Base-by-base conservation (phyloP, 2,797 vertebrate species). In the Scyliorhinus canicula region DNA sequence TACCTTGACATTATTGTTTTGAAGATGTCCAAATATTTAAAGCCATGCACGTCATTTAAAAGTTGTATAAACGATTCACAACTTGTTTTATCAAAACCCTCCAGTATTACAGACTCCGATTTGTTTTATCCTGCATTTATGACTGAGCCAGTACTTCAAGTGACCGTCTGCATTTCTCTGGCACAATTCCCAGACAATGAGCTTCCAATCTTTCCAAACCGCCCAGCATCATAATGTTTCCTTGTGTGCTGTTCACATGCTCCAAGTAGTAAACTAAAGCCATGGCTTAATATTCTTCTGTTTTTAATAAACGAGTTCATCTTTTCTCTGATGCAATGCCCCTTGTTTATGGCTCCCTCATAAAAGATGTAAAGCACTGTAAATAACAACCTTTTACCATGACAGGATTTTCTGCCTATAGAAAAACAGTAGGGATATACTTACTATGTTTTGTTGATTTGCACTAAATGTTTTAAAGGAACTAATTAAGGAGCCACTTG, bases 101-200 rank as follows among this genome's bases (percentile, higher is more conserved):
- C 35, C 93, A 74, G 47, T 35, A 55, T 71, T 90, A 60, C 31
- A 35, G 31, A n/a, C 86, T 74, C 93, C 31, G 50, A 35, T 94
- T 94, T 74, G 44, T 74, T 94, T 74, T 55, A 19, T 94, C 14
- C 50, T 94, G 93, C 93, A 55, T 50, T 94, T 94, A 67, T n/a
- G 31, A 14, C 47, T 55, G 69, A 52, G 55, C 11, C 35, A 35
- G 55, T n/a, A 26, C 47, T 94, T 94, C 52, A 71, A 94, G 6
- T 55, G 93, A 94, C 60, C 16, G 26, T 91, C 88, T 69, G 67
- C 47, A 52, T 71, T 94, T 94, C 67, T n/a, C 67, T 94, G 93
- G 93, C 93, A 52, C 8, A 31, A 6, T 94, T 94, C 93, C 93
- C 93, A 74, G 67, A 94, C 44, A 74, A 55, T 94, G 47, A 74